Percentiles rank a stretch among this genome's conserved stretches.
Conservation (phyloP, 2,113 vertebrate genomes). For the Microtus ochrogaster region DNA sequence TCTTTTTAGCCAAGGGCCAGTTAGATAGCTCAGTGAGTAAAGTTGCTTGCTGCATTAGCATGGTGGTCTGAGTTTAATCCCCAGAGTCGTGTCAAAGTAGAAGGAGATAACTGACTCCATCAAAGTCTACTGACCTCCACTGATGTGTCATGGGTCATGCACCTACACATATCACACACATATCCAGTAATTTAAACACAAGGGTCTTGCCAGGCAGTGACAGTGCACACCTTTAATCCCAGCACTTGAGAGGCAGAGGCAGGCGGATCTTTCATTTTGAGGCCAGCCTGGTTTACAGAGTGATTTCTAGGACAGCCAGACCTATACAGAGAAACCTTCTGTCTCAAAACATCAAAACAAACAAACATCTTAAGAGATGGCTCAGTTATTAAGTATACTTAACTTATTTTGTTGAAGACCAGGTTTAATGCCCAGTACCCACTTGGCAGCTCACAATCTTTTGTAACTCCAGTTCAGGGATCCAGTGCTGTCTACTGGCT, state of each 20-base stretch:
- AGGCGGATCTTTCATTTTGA: too few relatives aligned
- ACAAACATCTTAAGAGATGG: not conserved
- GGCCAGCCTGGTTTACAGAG: not conserved
- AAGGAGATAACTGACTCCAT: not conserved
- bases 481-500: not conserved
- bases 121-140: not conserved
- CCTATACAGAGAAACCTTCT: not conserved
- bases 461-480: not conserved
- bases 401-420: not conserved
- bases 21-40: not conserved
- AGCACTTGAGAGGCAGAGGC: too few relatives aligned
- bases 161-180: not conserved
- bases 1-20: not conserved
- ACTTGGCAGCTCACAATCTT: not conserved
- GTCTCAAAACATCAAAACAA: not conserved
- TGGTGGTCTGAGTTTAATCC: not conserved
- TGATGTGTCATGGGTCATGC: not conserved
- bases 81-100: not conserved
- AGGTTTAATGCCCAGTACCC: not conserved
- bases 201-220: not conserved
- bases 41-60: not conserved
- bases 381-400: not conserved
- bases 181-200: not conserved
- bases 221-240: not conserved
- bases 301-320: not conserved